Evolutionary conservation across 2,888 invertebrate genomes (phyloP).

Genomic region (Eretmocerus hayati): DNA sequence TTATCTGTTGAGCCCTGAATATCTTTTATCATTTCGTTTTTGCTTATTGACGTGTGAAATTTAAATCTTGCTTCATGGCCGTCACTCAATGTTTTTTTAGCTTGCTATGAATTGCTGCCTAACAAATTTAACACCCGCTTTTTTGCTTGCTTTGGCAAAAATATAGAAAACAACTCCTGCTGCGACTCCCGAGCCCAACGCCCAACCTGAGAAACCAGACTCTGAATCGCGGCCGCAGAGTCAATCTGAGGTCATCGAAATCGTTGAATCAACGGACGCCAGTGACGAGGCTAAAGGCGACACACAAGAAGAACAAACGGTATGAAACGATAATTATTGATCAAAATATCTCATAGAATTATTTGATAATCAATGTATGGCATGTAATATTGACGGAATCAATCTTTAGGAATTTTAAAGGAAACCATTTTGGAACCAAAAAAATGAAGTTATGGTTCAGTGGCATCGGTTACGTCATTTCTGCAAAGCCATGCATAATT

Average conservation of each 20-base stretch:
- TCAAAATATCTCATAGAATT: too few species aligned
- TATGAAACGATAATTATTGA: too few species aligned
- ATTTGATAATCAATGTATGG: too few species aligned
- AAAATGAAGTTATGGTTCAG: too few species aligned
- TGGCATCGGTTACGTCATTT: too few species aligned
- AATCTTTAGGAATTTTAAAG: too few species aligned
- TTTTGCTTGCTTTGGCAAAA: constrained; percentile 4
- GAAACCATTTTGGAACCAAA: too few species aligned
- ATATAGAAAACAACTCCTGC: constrained; percentile 9
- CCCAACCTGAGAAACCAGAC: constrained; percentile 14
- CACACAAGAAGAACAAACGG: constrained; percentile 6
- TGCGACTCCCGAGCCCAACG: constrained; percentile 33
- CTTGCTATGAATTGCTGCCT: constrained; percentile 4
- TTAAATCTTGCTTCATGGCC: background rate
- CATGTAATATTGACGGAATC: too few species aligned
- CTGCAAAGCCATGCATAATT: too few species aligned
- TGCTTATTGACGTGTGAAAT: background rate
- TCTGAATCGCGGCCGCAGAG: constrained; percentile 30
- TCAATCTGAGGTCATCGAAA: constrained; percentile 29
- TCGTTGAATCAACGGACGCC: constrained; percentile 17
- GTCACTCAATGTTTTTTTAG: background rate
- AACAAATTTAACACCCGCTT: constrained; percentile 9
- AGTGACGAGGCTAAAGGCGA: constrained; percentile 15
- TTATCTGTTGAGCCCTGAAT: too few species aligned
- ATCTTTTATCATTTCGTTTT: too few species aligned